Evolutionary conservation across 2,113 vertebrate species (phyloP).

Genomic region (Oncorhynchus kisutch): DNA sequence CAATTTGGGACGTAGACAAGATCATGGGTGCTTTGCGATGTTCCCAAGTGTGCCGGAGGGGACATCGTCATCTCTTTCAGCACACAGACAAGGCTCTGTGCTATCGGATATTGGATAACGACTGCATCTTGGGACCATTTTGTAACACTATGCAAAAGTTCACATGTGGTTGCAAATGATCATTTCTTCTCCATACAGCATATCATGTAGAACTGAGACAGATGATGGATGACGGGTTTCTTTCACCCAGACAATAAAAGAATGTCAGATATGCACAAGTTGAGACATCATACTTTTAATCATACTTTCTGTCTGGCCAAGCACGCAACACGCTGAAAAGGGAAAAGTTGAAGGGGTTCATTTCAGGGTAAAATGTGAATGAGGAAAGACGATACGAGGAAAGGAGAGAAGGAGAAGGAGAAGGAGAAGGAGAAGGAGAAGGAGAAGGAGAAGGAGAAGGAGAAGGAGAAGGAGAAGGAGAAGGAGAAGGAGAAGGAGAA

Average conservation of each 20-base stretch:
- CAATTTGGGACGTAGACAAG: no score
- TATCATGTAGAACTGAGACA: background rate
- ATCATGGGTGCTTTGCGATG: no score
- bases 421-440: background rate
- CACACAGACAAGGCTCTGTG: no score
- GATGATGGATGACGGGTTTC: background rate
- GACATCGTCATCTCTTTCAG: no score
- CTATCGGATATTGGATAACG: background rate
- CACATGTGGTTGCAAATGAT: background rate
- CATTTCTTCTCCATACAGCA: background rate
- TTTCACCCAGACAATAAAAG: slow-evolving; percentile 13
- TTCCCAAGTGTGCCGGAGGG: no score
- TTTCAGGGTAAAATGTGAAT: background rate
- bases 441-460: background rate
- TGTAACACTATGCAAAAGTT: background rate
- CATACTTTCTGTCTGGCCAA: background rate
- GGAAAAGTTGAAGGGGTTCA: background rate
- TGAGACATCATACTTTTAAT: background rate
- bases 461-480: background rate
- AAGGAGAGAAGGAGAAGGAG: no score
- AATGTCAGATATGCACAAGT: background rate
- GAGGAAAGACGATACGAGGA: no score
- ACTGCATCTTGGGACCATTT: background rate
- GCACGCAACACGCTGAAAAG: background rate
- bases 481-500: no score